Evolutionary conservation across 2,797 vertebrate genomes (phyloP).

Genomic region (Arremon brunneinucha): DNA sequence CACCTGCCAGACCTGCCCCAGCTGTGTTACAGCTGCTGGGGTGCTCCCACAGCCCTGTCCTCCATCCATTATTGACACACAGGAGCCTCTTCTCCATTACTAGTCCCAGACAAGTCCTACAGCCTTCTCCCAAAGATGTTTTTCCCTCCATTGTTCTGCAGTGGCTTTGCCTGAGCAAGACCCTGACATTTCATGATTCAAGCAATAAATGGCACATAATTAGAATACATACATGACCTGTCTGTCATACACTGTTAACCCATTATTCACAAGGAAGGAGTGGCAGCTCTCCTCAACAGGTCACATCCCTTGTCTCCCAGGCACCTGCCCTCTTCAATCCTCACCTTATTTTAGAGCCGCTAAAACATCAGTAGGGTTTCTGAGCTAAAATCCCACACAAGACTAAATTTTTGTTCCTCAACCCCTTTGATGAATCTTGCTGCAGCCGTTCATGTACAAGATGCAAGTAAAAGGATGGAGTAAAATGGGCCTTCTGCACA

Average conservation of each 20-base stretch:
- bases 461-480: not conserved
- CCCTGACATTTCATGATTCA: not conserved
- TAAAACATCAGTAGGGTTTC: not conserved
- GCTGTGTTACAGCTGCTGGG: not conserved
- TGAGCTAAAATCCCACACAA: not conserved
- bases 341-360: not conserved
- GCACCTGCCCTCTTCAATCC: not conserved
- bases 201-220: not conserved
- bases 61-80: accelerated
- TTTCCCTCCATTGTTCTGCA: not conserved
- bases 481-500: not conserved
- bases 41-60: not conserved
- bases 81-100: not conserved
- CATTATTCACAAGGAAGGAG: accelerated
- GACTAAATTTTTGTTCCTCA: not conserved
- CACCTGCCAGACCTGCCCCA: not conserved
- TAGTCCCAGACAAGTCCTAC: not conserved
- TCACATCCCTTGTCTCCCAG: not conserved
- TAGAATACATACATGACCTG: not conserved
- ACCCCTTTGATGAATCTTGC: not conserved
- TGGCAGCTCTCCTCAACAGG: not conserved
- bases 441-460: not conserved
- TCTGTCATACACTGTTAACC: not conserved
- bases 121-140: not conserved
- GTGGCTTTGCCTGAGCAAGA: not conserved